Base-by-base conservation (phyloP, 2,888 invertebrate species). In the Therioaphis trifolii region DNA sequence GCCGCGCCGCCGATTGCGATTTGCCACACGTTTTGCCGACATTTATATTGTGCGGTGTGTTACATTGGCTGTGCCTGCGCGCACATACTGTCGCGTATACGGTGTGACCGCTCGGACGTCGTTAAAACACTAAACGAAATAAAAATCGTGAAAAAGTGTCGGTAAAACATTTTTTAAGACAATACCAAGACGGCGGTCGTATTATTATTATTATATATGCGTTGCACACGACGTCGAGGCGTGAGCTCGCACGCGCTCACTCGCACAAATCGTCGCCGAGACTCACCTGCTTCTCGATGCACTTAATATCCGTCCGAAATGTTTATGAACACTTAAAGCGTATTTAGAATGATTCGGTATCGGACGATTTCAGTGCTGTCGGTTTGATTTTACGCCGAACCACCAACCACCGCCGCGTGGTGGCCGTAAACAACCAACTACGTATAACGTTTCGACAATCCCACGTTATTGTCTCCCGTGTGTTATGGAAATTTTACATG, bases 121-220 rank as follows among this genome's bases (percentile, higher is more conserved):
- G 49, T 49, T 49, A 71, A 49, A 14, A 52, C n/a, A 24, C 14
- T 18, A 69, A 46, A 72, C 55, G 43, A 49, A 46, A 46, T 24
- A 27, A 69, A 63, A 63, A 63, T 63, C 61, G 5, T 18, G 27
- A 63, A 72, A 72, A 40, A 72, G 72, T 72, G 72, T 52, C 29
- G 7, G 29, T 49, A 71, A 72, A 72, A 72, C 72, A 52, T 49
- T 71, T 71, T n/a, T 49, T n/a, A 5, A 71, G 46, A 71, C 46
- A 71, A 71, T 27, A 71, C 40, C 4, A n/a, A 49, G 14, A 21
- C 24, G 11, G 27, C 24, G 24, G 14, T n/a, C n/a, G n/a, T n/a
- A n/a, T n/a, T n/a, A n/a, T n/a, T n/a, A n/a, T n/a, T n/a, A n/a
- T n/a, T n/a, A n/a, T n/a, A n/a, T n/a, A n/a, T n/a, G n/a, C n/a